Evolutionary conservation across 1,140 invertebrate genomes (phyloP).

Genomic region (Cherax destructor): DNA sequence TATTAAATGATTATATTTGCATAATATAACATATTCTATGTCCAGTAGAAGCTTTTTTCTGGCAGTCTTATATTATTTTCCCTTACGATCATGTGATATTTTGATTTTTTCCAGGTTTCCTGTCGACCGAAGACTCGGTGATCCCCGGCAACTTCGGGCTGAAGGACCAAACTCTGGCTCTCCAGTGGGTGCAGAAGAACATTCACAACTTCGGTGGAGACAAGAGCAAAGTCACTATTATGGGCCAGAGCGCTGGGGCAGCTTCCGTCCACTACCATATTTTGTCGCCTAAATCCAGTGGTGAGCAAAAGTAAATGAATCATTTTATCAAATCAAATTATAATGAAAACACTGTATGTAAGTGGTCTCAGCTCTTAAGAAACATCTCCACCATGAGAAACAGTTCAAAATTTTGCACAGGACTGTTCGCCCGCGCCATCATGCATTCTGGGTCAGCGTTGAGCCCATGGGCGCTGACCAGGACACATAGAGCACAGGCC

Average conservation of each 20-base stretch:
- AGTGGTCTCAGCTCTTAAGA: background rate
- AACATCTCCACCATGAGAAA: background rate
- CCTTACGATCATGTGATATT: too few species aligned
- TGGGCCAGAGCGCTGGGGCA: conserved; percentile 78
- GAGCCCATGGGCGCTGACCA: background rate
- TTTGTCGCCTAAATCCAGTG: conserved; percentile 79
- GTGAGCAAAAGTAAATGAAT: conserved; percentile 22
- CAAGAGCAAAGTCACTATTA: conserved; percentile 80
- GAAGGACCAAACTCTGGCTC: conserved; percentile 94
- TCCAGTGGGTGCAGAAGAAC: conserved; percentile 87
- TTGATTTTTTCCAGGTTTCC: conserved; percentile 77
- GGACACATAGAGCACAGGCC: background rate
- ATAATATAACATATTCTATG: too few species aligned
- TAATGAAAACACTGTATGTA: background rate
- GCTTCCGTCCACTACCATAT: conserved; percentile 81
- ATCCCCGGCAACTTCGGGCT: conserved; percentile 90
- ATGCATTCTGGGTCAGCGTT: background rate
- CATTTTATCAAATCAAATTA: background rate
- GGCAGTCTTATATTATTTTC: too few species aligned
- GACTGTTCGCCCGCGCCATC: conserved; percentile 28
- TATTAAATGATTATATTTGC: too few species aligned
- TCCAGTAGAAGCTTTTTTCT: too few species aligned
- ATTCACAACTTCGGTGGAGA: conserved; percentile 80
- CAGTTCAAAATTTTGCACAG: background rate
- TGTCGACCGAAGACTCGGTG: conserved; percentile 91